Evolutionary conservation across 2,888 invertebrate species (phyloP), one percentile per base, ranked within the genome.

Genomic region (Philaethria dido): DNA sequence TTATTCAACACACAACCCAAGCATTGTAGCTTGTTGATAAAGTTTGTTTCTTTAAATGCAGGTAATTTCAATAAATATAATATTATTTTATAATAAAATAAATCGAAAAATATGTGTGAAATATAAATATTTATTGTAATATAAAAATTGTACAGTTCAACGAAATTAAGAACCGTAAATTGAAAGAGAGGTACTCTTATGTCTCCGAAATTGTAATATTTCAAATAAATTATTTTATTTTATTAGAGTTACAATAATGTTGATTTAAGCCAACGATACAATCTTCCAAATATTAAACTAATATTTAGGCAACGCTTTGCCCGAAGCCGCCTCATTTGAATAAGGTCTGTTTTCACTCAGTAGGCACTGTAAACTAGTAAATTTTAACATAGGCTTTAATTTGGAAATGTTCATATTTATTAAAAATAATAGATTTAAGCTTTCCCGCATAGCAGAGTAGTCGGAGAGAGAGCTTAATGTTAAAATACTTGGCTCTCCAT

Each of bases 281-380:
- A 92, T 92, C 91, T 88, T 77, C 84, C 81, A 88, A 90, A 90
- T 89, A 92, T 91, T 91, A 92, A 92, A 92, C 92, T 92, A 91
- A 92, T 92, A 92, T 92, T 92, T 92, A 92, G 92, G 92, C 89
- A 92, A 91, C 88, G 89, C 92, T 92, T 92, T 92, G 90, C 86
- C 82, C 78, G 79, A 78, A 79, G 90, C 92, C 91, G 92, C 89
- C 86, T 91, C 88, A 92, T 92, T 91, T 90, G 85, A 89, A 92
- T 92, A 88, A 89, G 87, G 88, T 80, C 83, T 82, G 84, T 81
- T 86, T 82, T 78, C 82, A 70, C 75, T 77, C 74, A 71, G 75
- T 68, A 66, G 39, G 55, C 63, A 54, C 61, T 47, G 64, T 73
- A 66, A 66, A 68, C 68, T 67, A 22, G 6, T 42, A 55, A 45